These are phyloP conservation scores for Drosophila nikananu DNA, from an alignment of 1,140 invertebrate species.

Conservation along the genomic window DNA sequence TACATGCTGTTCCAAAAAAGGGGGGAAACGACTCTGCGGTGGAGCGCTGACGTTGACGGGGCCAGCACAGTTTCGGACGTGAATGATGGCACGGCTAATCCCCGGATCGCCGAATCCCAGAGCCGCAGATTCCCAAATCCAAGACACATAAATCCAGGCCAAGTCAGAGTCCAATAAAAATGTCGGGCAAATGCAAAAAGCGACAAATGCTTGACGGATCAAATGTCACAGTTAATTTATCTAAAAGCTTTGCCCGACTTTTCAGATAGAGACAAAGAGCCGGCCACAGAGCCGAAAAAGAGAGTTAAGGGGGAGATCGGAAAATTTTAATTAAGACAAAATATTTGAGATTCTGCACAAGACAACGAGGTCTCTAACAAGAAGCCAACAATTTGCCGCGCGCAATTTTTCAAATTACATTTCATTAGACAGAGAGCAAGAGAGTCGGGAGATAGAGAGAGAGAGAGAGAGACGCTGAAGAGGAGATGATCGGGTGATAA, in stretches of 20 bases:
- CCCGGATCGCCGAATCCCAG: constrained; percentile 34
- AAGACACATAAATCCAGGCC: constrained; percentile 70
- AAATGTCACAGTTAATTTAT: constrained; percentile 78
- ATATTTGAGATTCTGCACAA: constrained; percentile 72
- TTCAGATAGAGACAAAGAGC: constrained; percentile 26
- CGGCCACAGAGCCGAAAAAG: neutral
- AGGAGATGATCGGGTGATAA: constrained; percentile 40
- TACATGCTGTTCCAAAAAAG: constrained; percentile 62
- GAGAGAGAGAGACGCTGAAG: constrained; percentile 2
- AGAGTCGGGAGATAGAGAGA: constrained; percentile 10
- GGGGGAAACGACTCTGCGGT: constrained; percentile 2
- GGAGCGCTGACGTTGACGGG: constrained; percentile 40
- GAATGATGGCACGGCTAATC: constrained; percentile 75
- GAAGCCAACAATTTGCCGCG: constrained; percentile 69
- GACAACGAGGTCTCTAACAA: constrained; percentile 61
- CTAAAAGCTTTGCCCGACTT: constrained; percentile 74
- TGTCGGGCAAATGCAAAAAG: constrained; percentile 74
- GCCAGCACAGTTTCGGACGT: constrained; percentile 53
- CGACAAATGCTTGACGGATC: constrained; percentile 76
- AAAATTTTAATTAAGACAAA: constrained; percentile 78
- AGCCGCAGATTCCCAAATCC: constrained; percentile 44
- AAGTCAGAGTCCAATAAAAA: constrained; percentile 79
- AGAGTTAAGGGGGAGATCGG: constrained; percentile 14
- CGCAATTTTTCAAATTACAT: constrained; percentile 80
- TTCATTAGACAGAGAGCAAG: constrained; percentile 64